Conservation (phyloP, 2,888 invertebrate genomes). For the Hirudinaria manillensis region DNA sequence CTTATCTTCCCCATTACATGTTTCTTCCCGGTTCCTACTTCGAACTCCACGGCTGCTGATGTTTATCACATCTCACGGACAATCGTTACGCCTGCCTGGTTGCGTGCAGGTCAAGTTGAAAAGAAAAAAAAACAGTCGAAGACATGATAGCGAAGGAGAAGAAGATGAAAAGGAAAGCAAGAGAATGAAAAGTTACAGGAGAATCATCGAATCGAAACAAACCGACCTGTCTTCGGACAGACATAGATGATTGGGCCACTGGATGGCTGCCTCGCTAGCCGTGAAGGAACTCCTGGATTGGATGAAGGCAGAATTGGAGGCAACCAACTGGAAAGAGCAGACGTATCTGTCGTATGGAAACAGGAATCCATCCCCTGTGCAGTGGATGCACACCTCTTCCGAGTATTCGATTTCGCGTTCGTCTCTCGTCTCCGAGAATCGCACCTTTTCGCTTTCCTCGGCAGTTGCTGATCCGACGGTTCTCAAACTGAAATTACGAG, state of each 20-base stretch:
- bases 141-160: background rate
- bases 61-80: no score
- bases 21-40: no score
- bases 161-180: background rate
- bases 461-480: background rate
- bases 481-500: background rate
- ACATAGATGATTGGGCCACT: slow-evolving; percentile 6
- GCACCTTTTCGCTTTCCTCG: background rate
- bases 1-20: no score
- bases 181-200: background rate
- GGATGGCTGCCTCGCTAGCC: background rate
- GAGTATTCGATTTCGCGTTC: background rate
- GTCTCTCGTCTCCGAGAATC: background rate
- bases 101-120: background rate
- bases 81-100: no score
- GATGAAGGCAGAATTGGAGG: slow-evolving; percentile 1
- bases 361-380: slow-evolving; percentile 2
- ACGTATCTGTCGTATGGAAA: slow-evolving; percentile 17
- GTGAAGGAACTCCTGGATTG: background rate
- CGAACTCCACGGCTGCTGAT: no score
- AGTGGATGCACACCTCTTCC: slow-evolving; percentile 5
- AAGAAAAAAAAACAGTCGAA: background rate
- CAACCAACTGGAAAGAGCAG: background rate
- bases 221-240: background rate
- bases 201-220: background rate